phyloP scores from a whole-genome alignment of 1,140 invertebrate genomes.

The Drosophila cardini region DNA sequence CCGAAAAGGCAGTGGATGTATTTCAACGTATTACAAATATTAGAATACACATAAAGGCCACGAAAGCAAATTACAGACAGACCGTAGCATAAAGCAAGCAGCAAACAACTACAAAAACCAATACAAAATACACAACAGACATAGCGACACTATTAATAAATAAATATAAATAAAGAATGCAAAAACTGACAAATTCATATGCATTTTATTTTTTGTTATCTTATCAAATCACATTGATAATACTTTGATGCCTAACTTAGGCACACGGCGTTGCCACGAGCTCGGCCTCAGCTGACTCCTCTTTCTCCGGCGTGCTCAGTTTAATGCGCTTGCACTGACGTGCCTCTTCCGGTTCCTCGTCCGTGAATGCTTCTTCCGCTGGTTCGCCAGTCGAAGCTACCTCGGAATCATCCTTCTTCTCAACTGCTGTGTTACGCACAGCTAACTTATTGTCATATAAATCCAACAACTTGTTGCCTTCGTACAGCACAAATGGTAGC shows the following conservation, averaged over 20 bases:
- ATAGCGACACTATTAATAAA: conserved; percentile 78
- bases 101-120: conserved; percentile 45
- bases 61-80: conserved; percentile 39
- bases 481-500: conserved; percentile 89
- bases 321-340: conserved; percentile 59
- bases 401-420: not conserved
- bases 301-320: conserved; percentile 35
- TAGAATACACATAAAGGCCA: conserved; percentile 32
- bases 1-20: conserved; percentile 58
- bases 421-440: conserved; percentile 26
- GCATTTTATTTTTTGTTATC: conserved; percentile 15
- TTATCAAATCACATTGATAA: conserved; percentile 31
- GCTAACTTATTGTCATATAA: conserved; percentile 58
- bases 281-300: conserved; percentile 50
- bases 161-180: conserved; percentile 71
- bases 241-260: conserved; percentile 19
- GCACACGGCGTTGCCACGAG: conserved; percentile 41
- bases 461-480: conserved; percentile 85
- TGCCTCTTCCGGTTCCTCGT: conserved; percentile 53
- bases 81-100: conserved; percentile 52
- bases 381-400: not conserved
- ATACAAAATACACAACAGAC: conserved; percentile 67
- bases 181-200: conserved; percentile 55
- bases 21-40: conserved; percentile 77
- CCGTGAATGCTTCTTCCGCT: conserved; percentile 31